Evolutionary conservation across 2,888 invertebrate species (phyloP).

Genomic region (Leuctra nigra): DNA sequence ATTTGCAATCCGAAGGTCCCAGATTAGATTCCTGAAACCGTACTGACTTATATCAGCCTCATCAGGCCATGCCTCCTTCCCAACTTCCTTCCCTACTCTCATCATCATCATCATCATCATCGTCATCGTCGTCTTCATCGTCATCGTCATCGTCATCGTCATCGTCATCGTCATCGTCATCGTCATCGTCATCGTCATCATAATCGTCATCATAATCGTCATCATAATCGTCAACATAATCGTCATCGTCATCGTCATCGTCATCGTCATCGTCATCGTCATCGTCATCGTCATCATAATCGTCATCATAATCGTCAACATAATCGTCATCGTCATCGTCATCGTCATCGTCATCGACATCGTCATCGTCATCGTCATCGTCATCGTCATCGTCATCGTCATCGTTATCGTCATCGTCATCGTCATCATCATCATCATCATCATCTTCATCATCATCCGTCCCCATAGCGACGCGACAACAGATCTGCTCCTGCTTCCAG

Average conservation of each 20-base stretch:
- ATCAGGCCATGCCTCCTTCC: too few relatives aligned
- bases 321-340: too few relatives aligned
- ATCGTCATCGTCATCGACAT: neutral
- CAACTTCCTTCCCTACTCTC: slow-evolving; percentile 34
- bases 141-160: neutral
- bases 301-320: too few relatives aligned
- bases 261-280: neutral
- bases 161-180: too few relatives aligned
- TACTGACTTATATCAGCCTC: too few relatives aligned
- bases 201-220: too few relatives aligned
- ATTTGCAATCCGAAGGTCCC: too few relatives aligned
- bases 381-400: neutral
- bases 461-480: neutral
- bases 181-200: too few relatives aligned
- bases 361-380: neutral
- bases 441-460: neutral
- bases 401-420: neutral
- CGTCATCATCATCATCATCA: neutral
- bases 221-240: too few relatives aligned
- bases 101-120: slow-evolving; percentile 42
- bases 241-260: too few relatives aligned
- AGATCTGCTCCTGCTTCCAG: neutral
- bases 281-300: too few relatives aligned
- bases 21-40: too few relatives aligned
- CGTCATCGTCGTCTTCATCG: slow-evolving; percentile 32